Evolutionary conservation across 2,113 vertebrate species (phyloP).

Genomic region (Bucco capensis): DNA sequence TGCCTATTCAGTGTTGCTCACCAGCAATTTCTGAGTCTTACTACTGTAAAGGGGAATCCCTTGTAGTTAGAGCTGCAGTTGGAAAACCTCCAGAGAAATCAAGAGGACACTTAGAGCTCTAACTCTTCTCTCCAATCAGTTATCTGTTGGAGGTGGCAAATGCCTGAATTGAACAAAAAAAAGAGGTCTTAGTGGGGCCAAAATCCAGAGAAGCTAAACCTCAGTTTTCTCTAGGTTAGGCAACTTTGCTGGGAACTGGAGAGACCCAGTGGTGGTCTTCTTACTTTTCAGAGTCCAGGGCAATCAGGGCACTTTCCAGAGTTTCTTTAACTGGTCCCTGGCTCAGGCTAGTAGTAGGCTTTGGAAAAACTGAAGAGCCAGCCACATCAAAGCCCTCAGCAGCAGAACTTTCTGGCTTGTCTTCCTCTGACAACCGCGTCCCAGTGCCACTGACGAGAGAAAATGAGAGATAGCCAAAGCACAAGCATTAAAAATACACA

Average conservation of each 20-base stretch:
- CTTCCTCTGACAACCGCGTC: constrained; percentile 70
- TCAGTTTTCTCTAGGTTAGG: neutral
- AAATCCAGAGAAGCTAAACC: neutral
- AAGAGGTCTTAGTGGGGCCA: neutral
- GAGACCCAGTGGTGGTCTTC: neutral
- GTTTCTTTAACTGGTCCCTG: constrained; percentile 85
- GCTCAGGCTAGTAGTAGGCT: constrained; percentile 63
- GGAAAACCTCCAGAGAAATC: neutral
- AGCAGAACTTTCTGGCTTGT: constrained; percentile 76
- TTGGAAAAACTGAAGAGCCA: constrained; percentile 69
- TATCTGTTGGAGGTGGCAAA: neutral
- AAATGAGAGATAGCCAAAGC: constrained; percentile 12
- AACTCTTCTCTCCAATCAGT: neutral
- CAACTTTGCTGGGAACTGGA: neutral
- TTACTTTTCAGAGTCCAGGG: constrained; percentile 94
- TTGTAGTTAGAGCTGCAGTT: neutral
- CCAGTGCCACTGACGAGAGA: constrained; percentile 69
- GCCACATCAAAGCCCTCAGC: constrained; percentile 72
- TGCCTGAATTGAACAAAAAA: neutral
- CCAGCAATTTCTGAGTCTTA: neutral
- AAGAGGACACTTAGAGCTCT: neutral
- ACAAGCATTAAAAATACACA: constrained; percentile 21
- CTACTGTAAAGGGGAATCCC: neutral
- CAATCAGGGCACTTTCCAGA: constrained; percentile 87
- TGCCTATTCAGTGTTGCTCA: neutral